Base-by-base conservation (phyloP, 2,888 invertebrate species). In the Dioctria rufipes region DNA sequence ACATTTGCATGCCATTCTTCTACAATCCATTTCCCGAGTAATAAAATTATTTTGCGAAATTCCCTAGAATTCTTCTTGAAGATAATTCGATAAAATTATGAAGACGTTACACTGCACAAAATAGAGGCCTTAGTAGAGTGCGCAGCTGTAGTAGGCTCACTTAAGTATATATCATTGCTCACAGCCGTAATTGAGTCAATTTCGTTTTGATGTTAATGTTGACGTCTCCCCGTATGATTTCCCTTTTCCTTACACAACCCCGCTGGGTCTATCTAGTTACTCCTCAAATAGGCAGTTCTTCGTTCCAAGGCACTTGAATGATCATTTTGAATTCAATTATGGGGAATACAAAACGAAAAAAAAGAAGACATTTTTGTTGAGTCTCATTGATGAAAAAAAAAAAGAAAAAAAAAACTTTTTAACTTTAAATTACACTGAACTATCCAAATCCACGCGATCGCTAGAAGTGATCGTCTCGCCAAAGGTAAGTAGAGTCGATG, bases 11-110 rank as follows among this genome's bases (percentile, higher is more conserved):
- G 6, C n/a, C 11, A n/a, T 8, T 54, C 54, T 6, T 8, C 25
- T 2, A 46, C 46, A 46, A 8, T 8, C 46, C 46, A 46, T 46
- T 6, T 5, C 46, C 46, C 25, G 25, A 25, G 25, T 25, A 25
- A 25, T 25, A 25, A 25, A 25, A 25, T 25, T 25, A 40, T 37
- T 69, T 69, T 5, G 51, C 69, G 25, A 69, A 11, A 51, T 69
- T 69, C 69, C 51, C 49, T 49, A 69, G 69, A 69, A 69, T 54
- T 11, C 51, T 25, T 25, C 69, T n/a, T n/a, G 61, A 40, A 42
- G 78, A 78, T 66, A 54, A 78, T 66, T 78, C 63, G 54, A 78
- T 78, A 65, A 78, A 78, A 66, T 66, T 78, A 78, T 78, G 66
- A 78, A 65, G 61, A 40, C 77, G 11, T 43, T 42, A 37, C 77